Evolutionary conservation across 2,113 vertebrate species (phyloP).

Genomic region (Sula dactylatra): DNA sequence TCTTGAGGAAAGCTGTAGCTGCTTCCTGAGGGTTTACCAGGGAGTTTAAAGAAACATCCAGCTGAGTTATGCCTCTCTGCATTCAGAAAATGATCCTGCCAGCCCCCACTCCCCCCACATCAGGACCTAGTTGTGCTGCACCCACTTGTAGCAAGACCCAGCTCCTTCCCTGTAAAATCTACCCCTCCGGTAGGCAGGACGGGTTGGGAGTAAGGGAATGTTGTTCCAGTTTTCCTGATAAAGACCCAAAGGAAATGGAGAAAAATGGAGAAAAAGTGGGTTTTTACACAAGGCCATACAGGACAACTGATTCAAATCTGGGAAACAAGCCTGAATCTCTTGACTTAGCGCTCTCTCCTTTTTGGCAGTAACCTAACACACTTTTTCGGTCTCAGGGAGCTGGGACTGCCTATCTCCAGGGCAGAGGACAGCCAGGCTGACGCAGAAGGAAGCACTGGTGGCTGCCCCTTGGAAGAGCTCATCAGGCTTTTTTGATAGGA

Average conservation of each 20-base stretch:
- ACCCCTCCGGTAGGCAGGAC: accelerated
- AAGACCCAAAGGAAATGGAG: neutral
- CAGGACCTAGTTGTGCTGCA: neutral
- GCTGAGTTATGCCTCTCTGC: neutral
- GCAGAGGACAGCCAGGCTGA: neutral
- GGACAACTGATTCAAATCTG: neutral
- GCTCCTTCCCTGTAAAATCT: neutral
- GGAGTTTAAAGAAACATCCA: neutral
- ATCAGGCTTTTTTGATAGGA: neutral
- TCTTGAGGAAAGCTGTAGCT: neutral
- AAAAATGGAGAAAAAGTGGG: neutral
- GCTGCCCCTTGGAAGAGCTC: neutral
- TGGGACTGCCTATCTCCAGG: neutral
- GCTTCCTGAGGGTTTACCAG: neutral
- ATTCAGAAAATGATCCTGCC: neutral
- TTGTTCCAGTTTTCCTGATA: neutral
- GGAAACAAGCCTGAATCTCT: conserved; percentile 1
- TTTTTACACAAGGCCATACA: neutral
- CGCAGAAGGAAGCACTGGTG: neutral
- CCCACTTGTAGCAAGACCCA: neutral
- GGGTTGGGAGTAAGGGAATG: neutral
- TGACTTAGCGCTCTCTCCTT: neutral
- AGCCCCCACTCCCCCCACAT: neutral
- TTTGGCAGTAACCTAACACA: neutral
- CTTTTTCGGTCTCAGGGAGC: neutral